Percentiles rank a stretch among this genome's conserved stretches.
phyloP scores from a whole-genome alignment of 2,113 vertebrate species.

The Conger conger region DNA sequence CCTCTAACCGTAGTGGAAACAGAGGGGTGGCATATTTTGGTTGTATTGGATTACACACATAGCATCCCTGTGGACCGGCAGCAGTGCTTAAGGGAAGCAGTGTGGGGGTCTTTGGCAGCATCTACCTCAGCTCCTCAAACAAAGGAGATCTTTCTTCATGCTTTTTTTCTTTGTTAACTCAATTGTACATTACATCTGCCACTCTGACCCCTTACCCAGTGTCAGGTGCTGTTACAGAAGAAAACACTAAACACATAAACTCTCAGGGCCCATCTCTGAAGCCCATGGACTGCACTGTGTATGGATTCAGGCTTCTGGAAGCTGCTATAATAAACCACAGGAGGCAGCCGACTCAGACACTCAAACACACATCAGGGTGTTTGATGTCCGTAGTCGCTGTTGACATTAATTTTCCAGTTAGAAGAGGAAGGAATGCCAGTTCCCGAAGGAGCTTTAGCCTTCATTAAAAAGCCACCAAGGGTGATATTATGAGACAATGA shows the following conservation, averaged over 20 bases:
- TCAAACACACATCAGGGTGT: background rate
- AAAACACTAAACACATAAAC: background rate
- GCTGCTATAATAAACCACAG: background rate
- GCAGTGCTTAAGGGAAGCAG: conserved; percentile 19
- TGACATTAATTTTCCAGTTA: background rate
- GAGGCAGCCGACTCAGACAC: background rate
- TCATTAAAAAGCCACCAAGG: background rate
- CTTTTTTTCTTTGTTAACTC: conserved; percentile 19
- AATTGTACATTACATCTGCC: background rate
- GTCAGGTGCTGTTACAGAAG: background rate
- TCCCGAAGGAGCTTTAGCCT: background rate
- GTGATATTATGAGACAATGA: background rate
- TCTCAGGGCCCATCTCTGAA: conserved; percentile 20
- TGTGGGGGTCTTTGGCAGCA: background rate
- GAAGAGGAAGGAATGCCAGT: background rate
- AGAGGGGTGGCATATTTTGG: conserved; percentile 36
- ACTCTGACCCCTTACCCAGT: background rate
- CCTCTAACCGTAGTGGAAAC: conserved; percentile 33
- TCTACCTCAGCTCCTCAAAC: conserved; percentile 3
- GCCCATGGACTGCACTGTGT: background rate
- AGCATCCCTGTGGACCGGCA: conserved; percentile 30
- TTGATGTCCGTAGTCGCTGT: background rate
- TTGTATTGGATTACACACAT: conserved; percentile 44
- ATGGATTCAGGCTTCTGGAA: background rate
- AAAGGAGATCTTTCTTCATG: conserved; percentile 44